phyloP scores from a whole-genome alignment of 1,140 invertebrate genomes.

The Aricia agestis region DNA sequence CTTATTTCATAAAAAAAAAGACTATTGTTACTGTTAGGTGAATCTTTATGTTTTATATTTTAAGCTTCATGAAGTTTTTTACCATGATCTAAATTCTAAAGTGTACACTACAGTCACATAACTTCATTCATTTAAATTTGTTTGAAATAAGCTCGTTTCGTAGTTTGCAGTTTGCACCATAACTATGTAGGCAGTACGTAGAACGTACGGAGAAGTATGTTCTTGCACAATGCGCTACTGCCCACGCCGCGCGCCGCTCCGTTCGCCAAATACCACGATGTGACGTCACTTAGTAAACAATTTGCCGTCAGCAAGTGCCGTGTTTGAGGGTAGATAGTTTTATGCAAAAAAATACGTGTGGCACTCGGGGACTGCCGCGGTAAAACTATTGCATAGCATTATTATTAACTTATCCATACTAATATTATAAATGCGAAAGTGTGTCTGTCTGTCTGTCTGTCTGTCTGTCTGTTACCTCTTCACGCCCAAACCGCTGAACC shows the following conservation, averaged over 20 bases:
- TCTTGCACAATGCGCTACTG: background rate
- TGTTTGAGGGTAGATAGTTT: background rate
- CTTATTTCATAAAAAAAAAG: no score
- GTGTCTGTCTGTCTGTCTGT: no score
- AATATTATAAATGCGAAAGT: no score
- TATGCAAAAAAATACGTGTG: no score
- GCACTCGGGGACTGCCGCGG: no score
- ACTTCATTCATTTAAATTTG: background rate
- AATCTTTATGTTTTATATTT: background rate
- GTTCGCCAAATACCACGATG: background rate
- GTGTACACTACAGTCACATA: background rate
- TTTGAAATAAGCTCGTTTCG: background rate
- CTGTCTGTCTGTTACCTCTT: no score
- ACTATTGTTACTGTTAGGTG: background rate
- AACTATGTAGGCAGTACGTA: background rate
- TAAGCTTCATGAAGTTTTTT: background rate
- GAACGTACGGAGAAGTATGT: background rate
- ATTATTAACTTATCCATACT: no score
- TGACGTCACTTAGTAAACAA: background rate
- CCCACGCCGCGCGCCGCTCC: conserved; percentile 9
- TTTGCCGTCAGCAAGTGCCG: background rate
- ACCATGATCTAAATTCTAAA: no score
- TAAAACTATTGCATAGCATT: no score
- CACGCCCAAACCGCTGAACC: no score
- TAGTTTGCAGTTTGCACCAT: no score